Conservation (phyloP, 2,888 invertebrate species). For the Cylloceria caligata region DNA sequence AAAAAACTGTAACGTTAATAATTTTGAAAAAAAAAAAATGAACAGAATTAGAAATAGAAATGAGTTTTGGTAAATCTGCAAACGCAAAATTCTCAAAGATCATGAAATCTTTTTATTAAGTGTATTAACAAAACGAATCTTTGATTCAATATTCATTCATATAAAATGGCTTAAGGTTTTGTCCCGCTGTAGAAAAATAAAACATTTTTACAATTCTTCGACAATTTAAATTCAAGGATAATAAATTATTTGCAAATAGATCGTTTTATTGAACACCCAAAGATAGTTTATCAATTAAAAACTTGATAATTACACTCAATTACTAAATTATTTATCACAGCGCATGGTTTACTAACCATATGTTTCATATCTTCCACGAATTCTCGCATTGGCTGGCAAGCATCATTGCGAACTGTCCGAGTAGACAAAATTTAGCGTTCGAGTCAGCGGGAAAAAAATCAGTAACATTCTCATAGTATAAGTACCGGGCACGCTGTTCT, state of each 20-base stretch:
- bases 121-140: too few species aligned
- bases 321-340: background rate
- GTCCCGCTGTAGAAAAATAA: background rate
- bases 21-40: too few species aligned
- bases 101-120: too few species aligned
- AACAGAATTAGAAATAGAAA: too few species aligned
- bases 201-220: background rate
- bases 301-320: background rate
- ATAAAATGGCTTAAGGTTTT: background rate
- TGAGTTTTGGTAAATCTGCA: too few species aligned
- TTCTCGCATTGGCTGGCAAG: slow-evolving; percentile 32
- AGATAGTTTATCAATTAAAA: background rate
- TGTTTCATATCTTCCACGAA: slow-evolving; percentile 8
- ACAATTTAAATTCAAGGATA: background rate
- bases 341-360: background rate
- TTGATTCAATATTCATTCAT: too few species aligned
- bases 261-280: background rate
- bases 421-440: slow-evolving; percentile 2
- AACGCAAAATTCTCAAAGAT: too few species aligned
- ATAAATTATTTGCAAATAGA: background rate
- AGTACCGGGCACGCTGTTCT: slow-evolving; percentile 32
- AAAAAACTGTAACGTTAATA: too few species aligned
- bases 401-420: background rate
- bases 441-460: slow-evolving; percentile 18
- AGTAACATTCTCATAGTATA: background rate